Percentiles rank a stretch among this genome's conserved stretches.
These are phyloP conservation scores for Nesidiocoris tenuis DNA, from an alignment of 2,888 invertebrate species.

Conservation along the genomic window DNA sequence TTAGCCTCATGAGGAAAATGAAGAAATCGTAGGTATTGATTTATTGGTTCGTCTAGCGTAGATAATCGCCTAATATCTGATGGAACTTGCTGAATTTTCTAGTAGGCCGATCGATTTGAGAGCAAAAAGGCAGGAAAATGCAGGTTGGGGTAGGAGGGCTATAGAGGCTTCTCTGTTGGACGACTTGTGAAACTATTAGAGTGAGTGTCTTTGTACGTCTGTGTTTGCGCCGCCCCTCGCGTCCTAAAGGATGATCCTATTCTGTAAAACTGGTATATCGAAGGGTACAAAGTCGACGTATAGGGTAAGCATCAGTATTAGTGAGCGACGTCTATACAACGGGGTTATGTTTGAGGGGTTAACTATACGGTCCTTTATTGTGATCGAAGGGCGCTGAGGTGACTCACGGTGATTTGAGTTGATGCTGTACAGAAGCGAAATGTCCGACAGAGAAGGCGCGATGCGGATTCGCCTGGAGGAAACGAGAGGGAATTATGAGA, in stretches of 20 bases:
- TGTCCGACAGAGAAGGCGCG: background rate
- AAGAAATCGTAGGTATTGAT: too few species aligned
- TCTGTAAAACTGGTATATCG: background rate
- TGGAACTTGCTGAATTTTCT: constrained; percentile 12
- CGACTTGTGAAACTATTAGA: constrained; percentile 25
- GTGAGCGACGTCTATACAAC: background rate
- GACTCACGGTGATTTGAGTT: constrained; percentile 34
- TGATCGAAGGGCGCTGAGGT: constrained; percentile 18
- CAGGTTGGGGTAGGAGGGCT: background rate
- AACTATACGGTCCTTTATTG: constrained; percentile 14
- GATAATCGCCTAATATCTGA: too few species aligned
- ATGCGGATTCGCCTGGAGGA: background rate
- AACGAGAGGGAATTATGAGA: constrained; percentile 3
- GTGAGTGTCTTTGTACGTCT: background rate
- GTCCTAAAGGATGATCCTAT: background rate
- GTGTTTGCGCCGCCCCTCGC: background rate
- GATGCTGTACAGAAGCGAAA: constrained; percentile 21
- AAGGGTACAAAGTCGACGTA: too few species aligned
- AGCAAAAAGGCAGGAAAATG: background rate
- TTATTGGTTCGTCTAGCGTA: too few species aligned
- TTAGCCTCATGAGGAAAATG: too few species aligned
- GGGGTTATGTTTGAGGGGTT: constrained; percentile 1
- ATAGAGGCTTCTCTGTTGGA: background rate
- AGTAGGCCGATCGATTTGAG: constrained; percentile 14
- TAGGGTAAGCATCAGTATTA: background rate